phyloP scores from a whole-genome alignment of 1,140 invertebrate species.

The Lycorma delicatula region DNA sequence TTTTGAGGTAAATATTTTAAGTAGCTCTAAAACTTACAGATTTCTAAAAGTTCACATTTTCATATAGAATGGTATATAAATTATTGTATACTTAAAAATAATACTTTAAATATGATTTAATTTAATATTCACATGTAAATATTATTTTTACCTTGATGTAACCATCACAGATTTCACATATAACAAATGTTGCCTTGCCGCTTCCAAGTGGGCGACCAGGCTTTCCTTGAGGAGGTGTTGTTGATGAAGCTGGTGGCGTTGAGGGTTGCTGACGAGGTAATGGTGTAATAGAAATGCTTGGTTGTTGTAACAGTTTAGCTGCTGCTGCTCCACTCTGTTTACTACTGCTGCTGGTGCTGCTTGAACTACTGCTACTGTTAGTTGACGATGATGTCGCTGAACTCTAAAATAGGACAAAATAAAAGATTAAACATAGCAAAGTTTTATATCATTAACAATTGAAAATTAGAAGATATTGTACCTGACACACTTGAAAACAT shows the following conservation, averaged over 20 bases:
- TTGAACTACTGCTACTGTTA: background rate
- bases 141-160: slow-evolving; percentile 83
- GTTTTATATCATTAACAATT: background rate
- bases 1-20: too few relatives aligned
- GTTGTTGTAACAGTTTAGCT: slow-evolving; percentile 53
- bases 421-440: too few relatives aligned
- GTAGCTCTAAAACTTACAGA: too few relatives aligned
- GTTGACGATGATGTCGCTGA: background rate
- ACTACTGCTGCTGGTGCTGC: slow-evolving; percentile 2
- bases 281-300: slow-evolving; percentile 86
- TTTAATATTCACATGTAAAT: too few relatives aligned
- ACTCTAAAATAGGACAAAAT: too few relatives aligned
- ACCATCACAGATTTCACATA: slow-evolving; percentile 91
- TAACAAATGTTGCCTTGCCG: slow-evolving; percentile 75
- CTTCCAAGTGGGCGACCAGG: slow-evolving; percentile 36
- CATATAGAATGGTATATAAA: too few relatives aligned
- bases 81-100: too few relatives aligned
- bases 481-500: background rate
- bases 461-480: background rate
- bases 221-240: slow-evolving; percentile 33
- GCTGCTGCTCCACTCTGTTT: slow-evolving; percentile 16
- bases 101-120: too few relatives aligned
- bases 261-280: slow-evolving; percentile 52
- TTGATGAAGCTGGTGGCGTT: slow-evolving; percentile 31
- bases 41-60: too few relatives aligned